These are phyloP conservation scores for Sinodicranocentrus sp. DNA, from an alignment of 2,888 invertebrate genomes.

Conservation along the genomic window DNA sequence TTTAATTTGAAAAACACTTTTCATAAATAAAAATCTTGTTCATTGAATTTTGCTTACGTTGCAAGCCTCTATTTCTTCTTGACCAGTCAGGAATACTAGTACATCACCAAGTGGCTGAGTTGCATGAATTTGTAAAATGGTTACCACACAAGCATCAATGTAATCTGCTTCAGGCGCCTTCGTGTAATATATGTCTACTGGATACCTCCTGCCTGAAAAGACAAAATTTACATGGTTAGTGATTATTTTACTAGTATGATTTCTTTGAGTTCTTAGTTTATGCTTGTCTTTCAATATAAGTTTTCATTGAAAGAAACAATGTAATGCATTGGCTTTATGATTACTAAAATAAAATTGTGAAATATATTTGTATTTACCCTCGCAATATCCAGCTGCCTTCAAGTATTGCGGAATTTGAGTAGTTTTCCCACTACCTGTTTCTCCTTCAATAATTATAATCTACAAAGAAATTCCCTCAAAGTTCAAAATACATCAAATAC, in stretches of 20 bases:
- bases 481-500: too few species aligned
- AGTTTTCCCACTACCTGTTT: slow-evolving; percentile 99
- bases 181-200: slow-evolving; percentile 99
- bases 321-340: background rate
- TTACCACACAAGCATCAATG: slow-evolving; percentile 98
- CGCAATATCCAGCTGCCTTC: slow-evolving; percentile 93
- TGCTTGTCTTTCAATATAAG: too few species aligned
- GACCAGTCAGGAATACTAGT: slow-evolving; percentile 95
- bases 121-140: slow-evolving; percentile 98
- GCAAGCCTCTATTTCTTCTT: slow-evolving; percentile 96
- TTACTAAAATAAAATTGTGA: too few species aligned
- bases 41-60: slow-evolving; percentile 58
- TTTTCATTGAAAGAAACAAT: too few species aligned
- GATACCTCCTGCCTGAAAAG: slow-evolving; percentile 91
- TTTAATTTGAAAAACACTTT: background rate
- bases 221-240: too few species aligned
- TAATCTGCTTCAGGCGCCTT: slow-evolving; percentile 99
- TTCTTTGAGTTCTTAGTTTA: background rate
- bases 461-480: slow-evolving; percentile 77
- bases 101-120: slow-evolving; percentile 98
- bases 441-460: slow-evolving; percentile 97
- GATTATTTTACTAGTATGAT: slow-evolving; percentile 69
- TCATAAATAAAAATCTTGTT: too few species aligned
- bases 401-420: slow-evolving; percentile 99
- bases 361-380: slow-evolving; percentile 72